phyloP scores from a whole-genome alignment of 2,888 invertebrate genomes.

The Bibio marci region DNA sequence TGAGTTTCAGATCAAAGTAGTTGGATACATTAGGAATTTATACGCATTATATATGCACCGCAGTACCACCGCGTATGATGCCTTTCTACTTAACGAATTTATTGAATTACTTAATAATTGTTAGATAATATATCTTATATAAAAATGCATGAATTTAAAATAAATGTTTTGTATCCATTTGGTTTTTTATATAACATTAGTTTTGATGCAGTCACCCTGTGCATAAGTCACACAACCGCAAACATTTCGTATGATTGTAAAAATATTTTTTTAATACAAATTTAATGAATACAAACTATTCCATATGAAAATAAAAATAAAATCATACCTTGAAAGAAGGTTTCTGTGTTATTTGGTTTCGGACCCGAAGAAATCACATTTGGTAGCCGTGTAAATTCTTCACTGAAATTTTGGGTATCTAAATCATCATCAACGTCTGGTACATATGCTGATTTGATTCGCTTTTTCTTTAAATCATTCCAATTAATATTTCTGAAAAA shows the following conservation, averaged over 20 bases:
- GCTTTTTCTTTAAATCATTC: slow-evolving; percentile 60
- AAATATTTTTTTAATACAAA: too few species aligned
- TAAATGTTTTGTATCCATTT: too few species aligned
- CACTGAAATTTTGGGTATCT: slow-evolving; percentile 92
- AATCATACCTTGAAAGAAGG: slow-evolving; percentile 64
- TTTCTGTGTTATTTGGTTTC: slow-evolving; percentile 68
- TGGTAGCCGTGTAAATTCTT: slow-evolving; percentile 86
- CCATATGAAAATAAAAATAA: background rate
- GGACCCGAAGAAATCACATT: slow-evolving; percentile 85
- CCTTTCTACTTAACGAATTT: too few species aligned
- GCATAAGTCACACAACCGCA: too few species aligned
- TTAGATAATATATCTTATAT: too few species aligned
- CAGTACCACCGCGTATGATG: too few species aligned
- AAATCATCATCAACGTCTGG: slow-evolving; percentile 74
- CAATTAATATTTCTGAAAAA: slow-evolving; percentile 76
- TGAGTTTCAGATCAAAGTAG: too few species aligned
- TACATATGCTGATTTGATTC: slow-evolving; percentile 73
- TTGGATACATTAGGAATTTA: too few species aligned
- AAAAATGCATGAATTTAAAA: too few species aligned
- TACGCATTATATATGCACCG: too few species aligned
- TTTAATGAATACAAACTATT: background rate
- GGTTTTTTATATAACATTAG: background rate
- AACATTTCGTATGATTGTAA: too few species aligned
- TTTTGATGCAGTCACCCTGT: background rate
- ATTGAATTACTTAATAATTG: too few species aligned